A percentile compares a stretch with the other conserved stretches of the same genome.
Conservation (phyloP, 2,888 invertebrate genomes). For the Abrostola triplasia region DNA sequence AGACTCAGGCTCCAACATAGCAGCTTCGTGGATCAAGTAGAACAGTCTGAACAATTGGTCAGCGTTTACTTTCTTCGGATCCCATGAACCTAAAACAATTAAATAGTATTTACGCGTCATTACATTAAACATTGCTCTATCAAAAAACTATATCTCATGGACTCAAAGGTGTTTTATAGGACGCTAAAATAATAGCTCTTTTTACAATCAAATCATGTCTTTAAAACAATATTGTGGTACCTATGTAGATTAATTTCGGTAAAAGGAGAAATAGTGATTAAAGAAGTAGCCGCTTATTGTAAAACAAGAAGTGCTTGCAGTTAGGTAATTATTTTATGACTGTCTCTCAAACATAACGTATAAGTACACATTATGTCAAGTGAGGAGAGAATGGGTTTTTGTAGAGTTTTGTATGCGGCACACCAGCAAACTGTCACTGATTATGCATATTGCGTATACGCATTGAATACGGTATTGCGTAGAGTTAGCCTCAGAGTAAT, state of each 20-base stretch:
- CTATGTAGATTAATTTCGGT: too few relatives aligned
- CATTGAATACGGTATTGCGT: conserved; percentile 42
- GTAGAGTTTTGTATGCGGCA: conserved; percentile 49
- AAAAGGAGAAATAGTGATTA: too few relatives aligned
- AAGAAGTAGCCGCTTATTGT: not conserved
- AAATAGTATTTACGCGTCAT: not conserved
- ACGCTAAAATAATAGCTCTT: too few relatives aligned
- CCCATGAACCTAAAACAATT: conserved; percentile 89
- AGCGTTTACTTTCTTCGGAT: conserved; percentile 91
- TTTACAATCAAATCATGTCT: too few relatives aligned
- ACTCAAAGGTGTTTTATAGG: too few relatives aligned
- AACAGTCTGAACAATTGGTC: conserved; percentile 94
- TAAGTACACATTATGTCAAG: conserved; percentile 11
- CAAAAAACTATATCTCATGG: too few relatives aligned
- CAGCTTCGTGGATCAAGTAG: conserved; percentile 93
- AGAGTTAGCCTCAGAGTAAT: conserved; percentile 31
- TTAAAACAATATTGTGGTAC: too few relatives aligned
- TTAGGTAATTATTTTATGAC: conserved; percentile 27
- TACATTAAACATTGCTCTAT: not conserved
- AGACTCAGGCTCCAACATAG: conserved; percentile 90
- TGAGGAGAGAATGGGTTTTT: conserved; percentile 40
- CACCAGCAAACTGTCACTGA: conserved; percentile 43
- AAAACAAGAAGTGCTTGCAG: not conserved
- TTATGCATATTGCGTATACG: conserved; percentile 43
- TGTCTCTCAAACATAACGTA: conserved; percentile 17